A percentile compares a stretch with the other conserved stretches of the same genome.
Conservation (phyloP, 2,797 vertebrate species). For the Tamandua tetradactyla region DNA sequence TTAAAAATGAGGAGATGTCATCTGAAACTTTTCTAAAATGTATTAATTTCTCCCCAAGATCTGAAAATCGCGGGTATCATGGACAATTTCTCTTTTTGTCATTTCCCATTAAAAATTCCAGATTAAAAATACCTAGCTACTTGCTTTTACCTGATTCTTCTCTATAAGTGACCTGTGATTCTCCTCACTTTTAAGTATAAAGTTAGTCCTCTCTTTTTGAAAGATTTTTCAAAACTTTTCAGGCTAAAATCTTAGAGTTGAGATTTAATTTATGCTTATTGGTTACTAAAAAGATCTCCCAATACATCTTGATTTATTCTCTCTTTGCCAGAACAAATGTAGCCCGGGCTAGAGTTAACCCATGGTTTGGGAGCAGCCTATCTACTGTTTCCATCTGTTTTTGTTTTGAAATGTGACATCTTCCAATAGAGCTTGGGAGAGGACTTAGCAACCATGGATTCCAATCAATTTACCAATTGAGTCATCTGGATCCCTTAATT, state of each 20-base stretch:
- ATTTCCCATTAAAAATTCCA: background rate
- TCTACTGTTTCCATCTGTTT: background rate
- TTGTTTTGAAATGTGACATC: background rate
- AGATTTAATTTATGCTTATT: background rate
- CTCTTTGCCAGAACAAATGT: background rate
- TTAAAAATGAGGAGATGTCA: slow-evolving; percentile 30
- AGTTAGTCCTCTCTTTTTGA: background rate
- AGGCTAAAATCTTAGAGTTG: background rate
- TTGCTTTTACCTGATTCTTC: background rate
- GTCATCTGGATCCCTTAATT: background rate
- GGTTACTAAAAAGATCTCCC: background rate
- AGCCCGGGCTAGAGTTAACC: background rate
- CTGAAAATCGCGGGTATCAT: background rate
- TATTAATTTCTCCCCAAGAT: slow-evolving; percentile 22
- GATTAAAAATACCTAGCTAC: background rate
- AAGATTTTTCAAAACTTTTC: background rate
- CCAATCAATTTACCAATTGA: background rate
- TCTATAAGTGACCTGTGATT: background rate
- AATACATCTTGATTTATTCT: background rate
- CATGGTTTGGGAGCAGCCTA: background rate
- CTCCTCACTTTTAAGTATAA: background rate
- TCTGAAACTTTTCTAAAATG: background rate
- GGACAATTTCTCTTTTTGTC: background rate
- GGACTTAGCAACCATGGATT: background rate
- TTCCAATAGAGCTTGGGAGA: background rate